Evolutionary conservation across 2,113 vertebrate species (phyloP).

Genomic region (Nothocercus julius): DNA sequence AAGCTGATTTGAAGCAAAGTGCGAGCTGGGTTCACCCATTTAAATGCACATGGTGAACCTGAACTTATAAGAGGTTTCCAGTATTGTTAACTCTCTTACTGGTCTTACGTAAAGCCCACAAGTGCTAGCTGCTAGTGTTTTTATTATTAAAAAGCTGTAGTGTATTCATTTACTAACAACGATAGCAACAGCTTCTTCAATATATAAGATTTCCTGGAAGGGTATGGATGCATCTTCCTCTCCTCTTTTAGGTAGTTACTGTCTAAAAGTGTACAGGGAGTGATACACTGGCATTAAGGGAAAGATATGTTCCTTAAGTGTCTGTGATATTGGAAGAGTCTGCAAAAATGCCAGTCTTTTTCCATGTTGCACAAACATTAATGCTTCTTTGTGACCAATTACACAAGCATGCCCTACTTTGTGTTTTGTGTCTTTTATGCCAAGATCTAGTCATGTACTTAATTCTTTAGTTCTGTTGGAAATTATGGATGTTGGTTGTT

Average conservation of each 20-base stretch:
- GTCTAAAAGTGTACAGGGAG: neutral
- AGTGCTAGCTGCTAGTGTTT: neutral
- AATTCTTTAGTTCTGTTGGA: conserved; percentile 51
- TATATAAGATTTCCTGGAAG: neutral
- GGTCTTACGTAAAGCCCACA: neutral
- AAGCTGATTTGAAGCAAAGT: neutral
- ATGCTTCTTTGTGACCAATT: conserved; percentile 37
- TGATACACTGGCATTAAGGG: neutral
- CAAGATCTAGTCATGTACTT: neutral
- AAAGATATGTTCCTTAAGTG: neutral
- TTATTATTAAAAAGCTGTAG: neutral
- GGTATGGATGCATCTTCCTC: neutral
- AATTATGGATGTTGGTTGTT: conserved; percentile 55
- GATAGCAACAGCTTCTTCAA: neutral
- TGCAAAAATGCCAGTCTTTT: neutral
- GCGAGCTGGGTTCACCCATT: neutral
- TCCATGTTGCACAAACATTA: conserved; percentile 42
- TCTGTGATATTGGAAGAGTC: neutral
- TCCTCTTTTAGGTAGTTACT: neutral
- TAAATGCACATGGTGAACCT: neutral
- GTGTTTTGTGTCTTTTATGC: conserved; percentile 65
- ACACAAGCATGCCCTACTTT: conserved; percentile 51
- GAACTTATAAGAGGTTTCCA: neutral
- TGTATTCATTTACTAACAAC: neutral
- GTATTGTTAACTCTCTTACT: neutral